These are phyloP conservation scores for Beroe ovata DNA, from an alignment of 37 sponge, comb jelly and placozoan species.

Conservation along the genomic window DNA sequence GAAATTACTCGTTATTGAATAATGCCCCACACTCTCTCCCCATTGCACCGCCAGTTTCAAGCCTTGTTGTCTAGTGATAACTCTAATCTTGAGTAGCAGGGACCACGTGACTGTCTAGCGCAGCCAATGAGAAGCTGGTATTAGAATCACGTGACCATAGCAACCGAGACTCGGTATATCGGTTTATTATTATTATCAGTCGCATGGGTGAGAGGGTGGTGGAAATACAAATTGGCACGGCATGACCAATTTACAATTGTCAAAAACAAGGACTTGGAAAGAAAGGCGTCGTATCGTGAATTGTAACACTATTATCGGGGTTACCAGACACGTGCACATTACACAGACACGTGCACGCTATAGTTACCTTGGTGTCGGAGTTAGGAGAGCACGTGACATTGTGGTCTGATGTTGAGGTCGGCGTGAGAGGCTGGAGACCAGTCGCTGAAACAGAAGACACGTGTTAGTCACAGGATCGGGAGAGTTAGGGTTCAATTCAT, in stretches of 20 bases:
- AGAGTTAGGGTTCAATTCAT: too few relatives aligned
- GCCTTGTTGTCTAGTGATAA: not conserved
- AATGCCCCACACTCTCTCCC: not conserved
- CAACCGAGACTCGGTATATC: too few relatives aligned
- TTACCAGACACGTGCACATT: too few relatives aligned
- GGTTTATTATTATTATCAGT: not conserved
- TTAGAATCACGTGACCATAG: not conserved
- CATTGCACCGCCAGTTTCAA: not conserved
- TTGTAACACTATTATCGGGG: too few relatives aligned
- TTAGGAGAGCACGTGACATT: constrained; percentile 18
- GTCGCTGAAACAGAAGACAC: not conserved
- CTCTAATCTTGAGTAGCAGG: not conserved
- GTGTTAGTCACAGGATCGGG: too few relatives aligned
- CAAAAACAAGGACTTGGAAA: too few relatives aligned
- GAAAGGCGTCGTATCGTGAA: too few relatives aligned
- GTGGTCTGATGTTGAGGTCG: constrained; percentile 43
- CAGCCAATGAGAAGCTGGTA: not conserved
- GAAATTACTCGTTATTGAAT: too few relatives aligned
- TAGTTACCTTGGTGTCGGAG: constrained; percentile 36
- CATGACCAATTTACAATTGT: too few relatives aligned
- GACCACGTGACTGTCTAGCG: not conserved
- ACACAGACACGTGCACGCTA: too few relatives aligned
- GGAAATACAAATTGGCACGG: too few relatives aligned
- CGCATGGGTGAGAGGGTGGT: not conserved
- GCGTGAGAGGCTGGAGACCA: constrained; percentile 21